Conservation (phyloP, 2,797 vertebrate genomes). For the Kryptolebias ocellatus region DNA sequence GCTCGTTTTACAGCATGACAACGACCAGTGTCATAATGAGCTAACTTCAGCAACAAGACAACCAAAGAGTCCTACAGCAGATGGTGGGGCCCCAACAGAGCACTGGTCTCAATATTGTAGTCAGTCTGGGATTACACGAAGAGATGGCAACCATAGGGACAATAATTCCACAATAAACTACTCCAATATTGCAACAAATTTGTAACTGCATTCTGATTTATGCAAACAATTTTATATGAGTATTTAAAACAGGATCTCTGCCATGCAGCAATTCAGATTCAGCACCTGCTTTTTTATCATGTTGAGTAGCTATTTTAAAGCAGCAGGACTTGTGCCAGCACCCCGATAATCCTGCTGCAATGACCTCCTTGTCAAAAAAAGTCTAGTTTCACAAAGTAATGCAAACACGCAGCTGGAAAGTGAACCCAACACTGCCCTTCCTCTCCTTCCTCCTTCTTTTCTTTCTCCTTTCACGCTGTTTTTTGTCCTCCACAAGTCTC, state of each 20-base stretch:
- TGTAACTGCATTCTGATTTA: conserved; percentile 7
- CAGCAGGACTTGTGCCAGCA: conserved; percentile 46
- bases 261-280: conserved; percentile 48
- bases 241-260: conserved; percentile 47
- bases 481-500: conserved; percentile 77
- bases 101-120: conserved; percentile 24
- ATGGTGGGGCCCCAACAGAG: conserved; percentile 17
- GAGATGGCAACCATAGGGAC: conserved; percentile 9
- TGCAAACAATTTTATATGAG: conserved; percentile 29
- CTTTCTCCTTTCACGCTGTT: conserved; percentile 67
- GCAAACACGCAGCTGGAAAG: conserved; percentile 64
- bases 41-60: conserved; percentile 22
- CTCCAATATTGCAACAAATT: background rate
- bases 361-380: conserved; percentile 61
- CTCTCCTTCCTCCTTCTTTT: conserved; percentile 42
- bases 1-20: conserved; percentile 6
- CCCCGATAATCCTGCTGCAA: conserved; percentile 59
- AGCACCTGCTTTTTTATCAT: conserved; percentile 39
- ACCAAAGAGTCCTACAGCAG: conserved; percentile 34
- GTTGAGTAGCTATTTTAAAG: conserved; percentile 45
- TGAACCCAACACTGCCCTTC: conserved; percentile 64
- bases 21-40: conserved; percentile 16
- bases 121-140: conserved; percentile 22
- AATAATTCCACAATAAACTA: conserved; percentile 28
- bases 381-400: conserved; percentile 67